Conservation (phyloP, 1,140 invertebrate species). For the Tetramorium alpestre region DNA sequence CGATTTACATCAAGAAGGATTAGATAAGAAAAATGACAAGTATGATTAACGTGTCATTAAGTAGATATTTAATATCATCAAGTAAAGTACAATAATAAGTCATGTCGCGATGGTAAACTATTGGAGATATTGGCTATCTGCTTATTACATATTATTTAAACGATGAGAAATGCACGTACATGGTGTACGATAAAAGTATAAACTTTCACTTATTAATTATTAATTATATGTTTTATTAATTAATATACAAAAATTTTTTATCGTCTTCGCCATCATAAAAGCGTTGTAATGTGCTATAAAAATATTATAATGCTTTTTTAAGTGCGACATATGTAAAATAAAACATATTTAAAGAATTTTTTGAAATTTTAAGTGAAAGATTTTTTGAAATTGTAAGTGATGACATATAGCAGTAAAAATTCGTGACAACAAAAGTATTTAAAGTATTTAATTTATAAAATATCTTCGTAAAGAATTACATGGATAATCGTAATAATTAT, state of each 20-base stretch:
- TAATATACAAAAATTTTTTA: background rate
- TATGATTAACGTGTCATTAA: background rate
- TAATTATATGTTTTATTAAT: background rate
- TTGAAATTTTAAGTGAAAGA: background rate
- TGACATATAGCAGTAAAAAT: background rate
- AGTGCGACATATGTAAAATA: background rate
- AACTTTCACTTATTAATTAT: background rate
- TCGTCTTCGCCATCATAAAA: background rate
- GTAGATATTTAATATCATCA: background rate
- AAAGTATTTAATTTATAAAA: background rate
- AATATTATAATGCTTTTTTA: background rate
- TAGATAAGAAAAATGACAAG: background rate
- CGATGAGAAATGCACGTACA: background rate
- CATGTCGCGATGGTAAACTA: background rate
- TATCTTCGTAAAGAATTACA: background rate
- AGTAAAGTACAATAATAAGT: slow-evolving; percentile 10
- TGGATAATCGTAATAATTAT: background rate
- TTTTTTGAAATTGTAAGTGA: background rate
- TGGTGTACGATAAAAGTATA: background rate
- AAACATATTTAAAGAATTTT: background rate
- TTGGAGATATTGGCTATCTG: background rate
- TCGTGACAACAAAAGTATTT: background rate
- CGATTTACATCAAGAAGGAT: background rate
- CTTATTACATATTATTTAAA: background rate
- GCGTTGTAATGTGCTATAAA: too few species aligned